Conservation (phyloP, 1,140 invertebrate genomes). For the Drosophila kurseongensis region DNA sequence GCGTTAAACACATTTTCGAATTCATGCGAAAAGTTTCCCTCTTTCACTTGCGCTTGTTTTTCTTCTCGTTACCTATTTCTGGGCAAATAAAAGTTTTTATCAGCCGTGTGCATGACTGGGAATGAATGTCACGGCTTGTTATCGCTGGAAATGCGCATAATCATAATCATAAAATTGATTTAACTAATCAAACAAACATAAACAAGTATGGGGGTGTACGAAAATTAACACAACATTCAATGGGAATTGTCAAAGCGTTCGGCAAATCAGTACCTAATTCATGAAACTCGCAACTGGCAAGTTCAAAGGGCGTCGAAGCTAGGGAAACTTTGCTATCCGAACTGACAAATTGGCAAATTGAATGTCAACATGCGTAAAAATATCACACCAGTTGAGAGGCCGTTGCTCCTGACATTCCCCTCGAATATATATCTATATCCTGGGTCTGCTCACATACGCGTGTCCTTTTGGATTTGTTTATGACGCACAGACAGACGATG, state of each 20-base stretch:
- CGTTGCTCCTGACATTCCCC: slow-evolving; percentile 17
- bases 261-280: slow-evolving; percentile 76
- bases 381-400: slow-evolving; percentile 36
- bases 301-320: slow-evolving; percentile 61
- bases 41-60: slow-evolving; percentile 43
- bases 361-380: slow-evolving; percentile 82
- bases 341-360: slow-evolving; percentile 77
- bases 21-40: slow-evolving; percentile 75
- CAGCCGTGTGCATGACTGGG: slow-evolving; percentile 56
- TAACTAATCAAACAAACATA: slow-evolving; percentile 75
- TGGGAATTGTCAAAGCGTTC: slow-evolving; percentile 32
- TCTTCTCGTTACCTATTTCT: slow-evolving; percentile 15
- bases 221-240: slow-evolving; percentile 76
- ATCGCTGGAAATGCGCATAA: slow-evolving; percentile 51
- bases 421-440: slow-evolving; percentile 1
- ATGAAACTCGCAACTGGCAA: slow-evolving; percentile 67
- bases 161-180: slow-evolving; percentile 79
- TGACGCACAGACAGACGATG: slow-evolving; percentile 45
- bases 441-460: slow-evolving; percentile 40
- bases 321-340: slow-evolving; percentile 60
- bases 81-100: slow-evolving; percentile 57
- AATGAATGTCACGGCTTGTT: slow-evolving; percentile 59
- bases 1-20: slow-evolving; percentile 69
- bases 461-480: slow-evolving; percentile 74
- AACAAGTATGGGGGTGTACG: slow-evolving; percentile 21